These are phyloP conservation scores for Eclectus roratus DNA, from an alignment of 2,113 vertebrate species.

Conservation along the genomic window DNA sequence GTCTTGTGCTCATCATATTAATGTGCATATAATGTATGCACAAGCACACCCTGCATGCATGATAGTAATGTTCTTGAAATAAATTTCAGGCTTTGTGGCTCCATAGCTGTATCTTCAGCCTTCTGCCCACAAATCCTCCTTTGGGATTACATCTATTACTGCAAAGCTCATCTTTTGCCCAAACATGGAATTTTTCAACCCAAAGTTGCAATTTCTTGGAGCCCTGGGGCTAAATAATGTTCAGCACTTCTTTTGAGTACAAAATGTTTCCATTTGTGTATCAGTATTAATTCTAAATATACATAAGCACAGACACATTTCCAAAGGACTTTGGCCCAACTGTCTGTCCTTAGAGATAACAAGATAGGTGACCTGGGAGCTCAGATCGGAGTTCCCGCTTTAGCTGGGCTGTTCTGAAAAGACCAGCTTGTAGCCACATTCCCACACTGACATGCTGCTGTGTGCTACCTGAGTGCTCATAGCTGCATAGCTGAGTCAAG, in stretches of 20 bases:
- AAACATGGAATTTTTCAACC: constrained; percentile 27
- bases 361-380: not conserved
- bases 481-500: not conserved
- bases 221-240: not conserved
- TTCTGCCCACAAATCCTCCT: constrained; percentile 21
- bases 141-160: constrained; percentile 2
- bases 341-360: not conserved
- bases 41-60: not conserved
- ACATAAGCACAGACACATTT: not conserved
- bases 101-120: not conserved
- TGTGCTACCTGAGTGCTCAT: not conserved
- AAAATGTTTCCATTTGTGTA: not conserved
- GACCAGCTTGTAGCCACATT: not conserved
- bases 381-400: not conserved
- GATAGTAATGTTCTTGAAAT: not conserved
- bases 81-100: constrained; percentile 20
- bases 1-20: not conserved
- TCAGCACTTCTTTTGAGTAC: not conserved
- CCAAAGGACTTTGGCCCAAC: not conserved
- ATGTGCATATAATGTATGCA: constrained; percentile 22
- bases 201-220: not conserved
- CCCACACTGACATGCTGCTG: not conserved
- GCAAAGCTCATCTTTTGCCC: constrained; percentile 22
- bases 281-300: not conserved
- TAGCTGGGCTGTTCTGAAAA: not conserved